These are phyloP conservation scores for Alectura lathami DNA, from an alignment of 2,113 vertebrate genomes.

Conservation along the genomic window DNA sequence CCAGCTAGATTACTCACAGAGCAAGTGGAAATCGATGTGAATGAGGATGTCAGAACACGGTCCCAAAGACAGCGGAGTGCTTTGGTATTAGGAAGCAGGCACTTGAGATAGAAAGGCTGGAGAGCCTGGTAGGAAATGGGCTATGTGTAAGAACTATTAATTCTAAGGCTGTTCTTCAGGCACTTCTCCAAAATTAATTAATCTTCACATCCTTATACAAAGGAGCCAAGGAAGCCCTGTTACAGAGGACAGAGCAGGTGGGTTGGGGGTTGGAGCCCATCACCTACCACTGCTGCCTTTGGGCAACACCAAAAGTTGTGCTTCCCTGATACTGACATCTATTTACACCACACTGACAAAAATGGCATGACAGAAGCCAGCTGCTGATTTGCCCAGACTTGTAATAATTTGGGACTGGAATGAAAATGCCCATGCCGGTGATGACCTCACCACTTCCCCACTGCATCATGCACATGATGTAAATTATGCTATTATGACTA, in stretches of 20 bases:
- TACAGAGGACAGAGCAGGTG: neutral
- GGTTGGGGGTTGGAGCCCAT: neutral
- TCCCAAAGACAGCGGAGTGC: neutral
- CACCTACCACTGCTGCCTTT: neutral
- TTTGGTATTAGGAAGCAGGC: neutral
- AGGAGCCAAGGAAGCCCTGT: neutral
- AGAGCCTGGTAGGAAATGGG: neutral
- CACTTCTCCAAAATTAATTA: neutral
- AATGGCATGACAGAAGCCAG: neutral
- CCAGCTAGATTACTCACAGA: neutral
- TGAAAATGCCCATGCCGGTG: neutral
- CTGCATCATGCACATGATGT: neutral
- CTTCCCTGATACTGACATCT: neutral
- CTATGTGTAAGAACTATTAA: neutral
- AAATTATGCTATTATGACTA: neutral
- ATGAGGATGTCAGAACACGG: neutral
- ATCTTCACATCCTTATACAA: neutral
- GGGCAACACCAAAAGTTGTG: neutral
- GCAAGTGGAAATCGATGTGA: neutral
- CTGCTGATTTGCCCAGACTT: neutral
- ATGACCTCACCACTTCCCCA: neutral
- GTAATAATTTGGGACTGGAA: neutral
- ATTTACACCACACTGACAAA: neutral
- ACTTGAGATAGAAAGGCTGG: conserved; percentile 14
- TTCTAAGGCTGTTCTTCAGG: neutral